A percentile compares a stretch with the other conserved stretches of the same genome.
phyloP scores from a whole-genome alignment of 53 echinoderm and acorn worm species.

The Astropecten irregularis region DNA sequence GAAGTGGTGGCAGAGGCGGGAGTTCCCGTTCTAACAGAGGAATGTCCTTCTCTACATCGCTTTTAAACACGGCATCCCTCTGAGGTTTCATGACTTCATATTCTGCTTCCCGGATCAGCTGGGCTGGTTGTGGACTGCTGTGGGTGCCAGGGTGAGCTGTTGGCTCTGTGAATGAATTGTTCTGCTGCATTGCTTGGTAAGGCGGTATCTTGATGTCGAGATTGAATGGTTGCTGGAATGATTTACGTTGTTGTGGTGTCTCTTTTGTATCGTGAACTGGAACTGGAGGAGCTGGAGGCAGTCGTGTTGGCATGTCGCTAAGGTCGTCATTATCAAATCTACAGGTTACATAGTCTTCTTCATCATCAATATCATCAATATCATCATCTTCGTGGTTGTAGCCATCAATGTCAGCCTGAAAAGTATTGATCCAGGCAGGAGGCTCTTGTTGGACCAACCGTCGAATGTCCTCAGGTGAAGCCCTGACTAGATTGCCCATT shows the following conservation, averaged over 20 bases:
- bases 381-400: constrained; percentile 22
- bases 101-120: constrained; percentile 38
- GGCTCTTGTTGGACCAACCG: constrained; percentile 17
- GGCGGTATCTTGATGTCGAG: background rate
- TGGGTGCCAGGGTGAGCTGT: background rate
- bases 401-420: background rate
- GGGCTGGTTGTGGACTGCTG: background rate
- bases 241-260: background rate
- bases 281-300: constrained; percentile 27
- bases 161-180: background rate
- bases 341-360: constrained; percentile 22
- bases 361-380: constrained; percentile 2
- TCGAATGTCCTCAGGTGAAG: constrained; percentile 45
- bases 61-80: constrained; percentile 15
- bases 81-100: constrained; percentile 58
- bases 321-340: constrained; percentile 41
- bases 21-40: background rate
- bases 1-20: constrained; percentile 1
- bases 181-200: background rate
- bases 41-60: constrained; percentile 1
- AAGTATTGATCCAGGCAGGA: background rate
- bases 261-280: background rate
- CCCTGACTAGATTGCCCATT: constrained; percentile 13
- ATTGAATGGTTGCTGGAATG: background rate
- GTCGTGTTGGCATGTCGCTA: constrained; percentile 38